phyloP scores from a whole-genome alignment of 2,113 vertebrate species.

The Pardalotus punctatus region DNA sequence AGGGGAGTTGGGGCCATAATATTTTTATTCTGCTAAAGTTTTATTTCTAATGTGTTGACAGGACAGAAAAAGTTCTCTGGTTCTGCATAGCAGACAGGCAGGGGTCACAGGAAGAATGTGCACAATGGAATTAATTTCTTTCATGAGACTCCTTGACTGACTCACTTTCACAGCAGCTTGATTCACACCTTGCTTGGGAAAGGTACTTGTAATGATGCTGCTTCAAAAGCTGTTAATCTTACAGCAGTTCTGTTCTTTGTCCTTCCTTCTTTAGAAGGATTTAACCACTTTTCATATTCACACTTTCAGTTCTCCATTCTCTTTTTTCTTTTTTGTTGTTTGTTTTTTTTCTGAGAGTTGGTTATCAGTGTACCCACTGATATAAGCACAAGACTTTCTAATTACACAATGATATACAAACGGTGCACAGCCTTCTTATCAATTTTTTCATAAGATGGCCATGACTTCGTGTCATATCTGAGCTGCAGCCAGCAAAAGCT shows the following conservation, averaged over 20 bases:
- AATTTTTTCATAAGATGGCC: conserved; percentile 21
- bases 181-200: neutral
- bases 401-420: neutral
- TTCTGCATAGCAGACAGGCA: neutral
- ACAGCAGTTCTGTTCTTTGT: neutral
- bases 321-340: neutral
- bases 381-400: neutral
- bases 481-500: conserved; percentile 31
- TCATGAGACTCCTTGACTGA: neutral
- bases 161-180: neutral
- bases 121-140: neutral
- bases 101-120: neutral
- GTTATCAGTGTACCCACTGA: neutral
- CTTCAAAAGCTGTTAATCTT: neutral
- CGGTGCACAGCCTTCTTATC: neutral
- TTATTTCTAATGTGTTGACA: neutral
- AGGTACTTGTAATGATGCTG: neutral
- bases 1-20: neutral
- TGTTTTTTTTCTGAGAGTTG: neutral
- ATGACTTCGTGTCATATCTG: conserved; percentile 28
- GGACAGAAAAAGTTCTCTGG: neutral
- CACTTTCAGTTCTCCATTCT: neutral
- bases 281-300: neutral
- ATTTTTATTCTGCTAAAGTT: neutral
- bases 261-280: neutral